These are phyloP conservation scores for Pterostichus madidus DNA, from an alignment of 2,888 invertebrate species.

Conservation along the genomic window DNA sequence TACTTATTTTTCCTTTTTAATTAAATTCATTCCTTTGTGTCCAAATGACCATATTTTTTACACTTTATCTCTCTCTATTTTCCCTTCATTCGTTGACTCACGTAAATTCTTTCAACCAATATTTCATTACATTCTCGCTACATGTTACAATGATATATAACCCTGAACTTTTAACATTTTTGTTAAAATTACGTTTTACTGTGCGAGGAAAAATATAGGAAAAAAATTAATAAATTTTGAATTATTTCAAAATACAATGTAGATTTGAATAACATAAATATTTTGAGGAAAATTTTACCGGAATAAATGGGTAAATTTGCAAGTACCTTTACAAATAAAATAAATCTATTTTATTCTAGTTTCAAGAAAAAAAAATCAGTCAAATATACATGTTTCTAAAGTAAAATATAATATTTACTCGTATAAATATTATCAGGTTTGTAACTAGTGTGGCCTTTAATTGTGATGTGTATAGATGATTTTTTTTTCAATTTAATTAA, in stretches of 20 bases:
- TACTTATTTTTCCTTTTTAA: slow-evolving; percentile 9
- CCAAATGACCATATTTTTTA: neutral
- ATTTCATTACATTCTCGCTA: slow-evolving; percentile 44
- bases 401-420: too few species aligned
- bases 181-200: slow-evolving; percentile 10
- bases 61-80: slow-evolving; percentile 17
- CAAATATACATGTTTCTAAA: too few species aligned
- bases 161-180: slow-evolving; percentile 24
- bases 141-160: slow-evolving; percentile 26
- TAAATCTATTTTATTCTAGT: neutral
- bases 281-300: neutral
- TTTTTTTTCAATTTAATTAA: too few species aligned
- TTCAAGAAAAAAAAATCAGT: too few species aligned
- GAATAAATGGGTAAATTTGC: neutral
- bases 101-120: slow-evolving; percentile 39
- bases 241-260: neutral
- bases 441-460: too few species aligned
- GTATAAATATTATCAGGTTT: too few species aligned
- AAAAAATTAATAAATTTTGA: neutral
- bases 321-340: neutral
- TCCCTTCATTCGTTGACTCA: slow-evolving; percentile 12
- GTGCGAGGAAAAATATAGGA: neutral
- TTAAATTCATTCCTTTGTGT: slow-evolving; percentile 24
- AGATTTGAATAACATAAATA: neutral
- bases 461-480: too few species aligned